Evolutionary conservation across 1,140 invertebrate genomes (phyloP).

Genomic region (Contarinia nasturtii): DNA sequence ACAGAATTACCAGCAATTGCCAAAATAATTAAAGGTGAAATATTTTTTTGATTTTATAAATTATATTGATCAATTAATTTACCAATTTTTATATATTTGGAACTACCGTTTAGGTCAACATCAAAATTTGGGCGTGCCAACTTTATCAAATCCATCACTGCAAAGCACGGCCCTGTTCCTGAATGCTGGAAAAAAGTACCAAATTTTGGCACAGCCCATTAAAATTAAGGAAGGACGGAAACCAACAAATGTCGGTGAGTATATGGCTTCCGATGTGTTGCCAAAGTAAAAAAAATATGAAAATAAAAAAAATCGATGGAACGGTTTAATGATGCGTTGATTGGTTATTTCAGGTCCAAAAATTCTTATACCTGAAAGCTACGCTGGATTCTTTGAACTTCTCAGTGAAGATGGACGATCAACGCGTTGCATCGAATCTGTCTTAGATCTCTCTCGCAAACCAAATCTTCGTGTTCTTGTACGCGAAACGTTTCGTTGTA

Average conservation of each 20-base stretch:
- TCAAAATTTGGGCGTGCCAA: slow-evolving; percentile 68
- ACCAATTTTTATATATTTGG: no score
- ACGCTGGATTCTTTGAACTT: slow-evolving; percentile 83
- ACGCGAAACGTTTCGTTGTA: slow-evolving; percentile 42
- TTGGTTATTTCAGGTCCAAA: slow-evolving; percentile 36
- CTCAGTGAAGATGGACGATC: slow-evolving; percentile 81
- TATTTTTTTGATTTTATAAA: no score
- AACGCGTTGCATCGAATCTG: slow-evolving; percentile 73
- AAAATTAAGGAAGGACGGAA: slow-evolving; percentile 69
- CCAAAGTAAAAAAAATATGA: background rate
- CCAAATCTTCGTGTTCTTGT: slow-evolving; percentile 44
- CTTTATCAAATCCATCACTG: slow-evolving; percentile 59
- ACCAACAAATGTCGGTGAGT: slow-evolving; percentile 44
- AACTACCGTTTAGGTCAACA: no score
- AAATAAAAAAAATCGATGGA: background rate
- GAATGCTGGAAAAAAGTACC: slow-evolving; percentile 60
- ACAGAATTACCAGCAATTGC: slow-evolving; percentile 64
- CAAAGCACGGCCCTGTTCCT: slow-evolving; percentile 69
- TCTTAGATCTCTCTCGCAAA: slow-evolving; percentile 57
- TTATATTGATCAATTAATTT: no score
- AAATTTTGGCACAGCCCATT: slow-evolving; percentile 76
- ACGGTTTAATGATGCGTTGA: background rate
- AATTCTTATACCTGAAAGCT: slow-evolving; percentile 74
- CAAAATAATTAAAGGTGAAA: slow-evolving; percentile 81
- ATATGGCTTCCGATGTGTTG: background rate